Evolutionary conservation across 2,888 invertebrate genomes (phyloP).

Genomic region (Scaptomyza tumidula): DNA sequence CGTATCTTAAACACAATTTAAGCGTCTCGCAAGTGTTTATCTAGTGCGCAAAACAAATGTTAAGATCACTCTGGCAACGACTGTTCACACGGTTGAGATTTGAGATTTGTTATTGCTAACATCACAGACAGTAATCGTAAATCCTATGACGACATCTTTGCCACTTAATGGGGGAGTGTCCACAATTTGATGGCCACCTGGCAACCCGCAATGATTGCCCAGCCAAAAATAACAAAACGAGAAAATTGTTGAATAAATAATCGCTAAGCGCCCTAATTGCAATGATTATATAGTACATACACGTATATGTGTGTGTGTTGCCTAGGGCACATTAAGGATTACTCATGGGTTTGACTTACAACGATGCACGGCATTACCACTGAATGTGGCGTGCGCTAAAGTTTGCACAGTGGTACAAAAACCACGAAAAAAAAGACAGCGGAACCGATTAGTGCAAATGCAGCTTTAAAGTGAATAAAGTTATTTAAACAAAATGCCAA

Average conservation of each 20-base stretch:
- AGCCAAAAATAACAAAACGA: no score
- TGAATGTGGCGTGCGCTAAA: conserved; percentile 37
- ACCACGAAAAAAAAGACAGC: background rate
- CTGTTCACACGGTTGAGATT: conserved; percentile 27
- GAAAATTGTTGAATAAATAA: conserved; percentile 31
- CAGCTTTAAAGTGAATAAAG: background rate
- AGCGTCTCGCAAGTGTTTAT: conserved; percentile 28
- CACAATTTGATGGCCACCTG: conserved; percentile 19
- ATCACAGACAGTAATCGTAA: conserved; percentile 38
- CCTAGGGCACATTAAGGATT: conserved; percentile 50
- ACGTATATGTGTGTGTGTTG: conserved; percentile 2
- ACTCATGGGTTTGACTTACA: conserved; percentile 18
- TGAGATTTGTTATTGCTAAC: conserved; percentile 15
- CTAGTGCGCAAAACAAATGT: conserved; percentile 19
- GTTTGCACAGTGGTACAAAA: conserved; percentile 32
- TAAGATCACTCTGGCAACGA: conserved; percentile 42
- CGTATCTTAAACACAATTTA: conserved; percentile 43
- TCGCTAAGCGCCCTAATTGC: conserved; percentile 27
- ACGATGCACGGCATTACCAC: conserved; percentile 14
- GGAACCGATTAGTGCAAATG: background rate
- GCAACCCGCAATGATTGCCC: conserved; percentile 7
- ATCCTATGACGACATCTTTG: conserved; percentile 38
- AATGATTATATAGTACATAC: conserved; percentile 23
- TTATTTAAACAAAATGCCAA: background rate
- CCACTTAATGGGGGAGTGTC: conserved; percentile 26